Base-by-base conservation (phyloP, 2,113 vertebrate species). In the Donacobius atricapilla region DNA sequence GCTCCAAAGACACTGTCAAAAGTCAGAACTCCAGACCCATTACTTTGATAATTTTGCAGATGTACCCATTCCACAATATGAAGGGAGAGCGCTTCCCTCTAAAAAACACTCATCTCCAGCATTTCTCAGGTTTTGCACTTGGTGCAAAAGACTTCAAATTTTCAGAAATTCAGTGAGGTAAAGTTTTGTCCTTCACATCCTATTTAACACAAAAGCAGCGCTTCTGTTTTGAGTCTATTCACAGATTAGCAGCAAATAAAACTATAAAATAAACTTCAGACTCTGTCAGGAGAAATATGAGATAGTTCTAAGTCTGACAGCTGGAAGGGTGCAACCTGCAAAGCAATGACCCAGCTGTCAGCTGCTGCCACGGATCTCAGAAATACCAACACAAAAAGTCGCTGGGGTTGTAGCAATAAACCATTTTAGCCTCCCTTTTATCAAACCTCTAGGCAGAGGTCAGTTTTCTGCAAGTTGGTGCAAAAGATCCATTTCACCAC, bases 301-400 rank as follows among this genome's bases (percentile, higher is more conserved):
- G 45, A 22, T 2, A 10, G 7, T 39, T 60, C 8, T 5, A 33
- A 28, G 33, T 30, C 24, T n/a, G 28, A 65, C 70, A 83, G 45
- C 23, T 45, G 24, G 21, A 87, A 56, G 23, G 21, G 31, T 19
- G 9, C 42, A 37, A 35, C 70, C 47, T 48, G 21, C 19, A 77
- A 65, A 77, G 33, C 82, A 54, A 19, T 7, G 37, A 77, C 7
- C 35, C 75, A 60, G 4, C 61, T 54, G 54, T 16, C 70, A 73
- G 10, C 23, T 51, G 60, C 60, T 69, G 64, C 40, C 6, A 2
- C 0, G 0, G 14, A 37, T 11, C 54, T 69, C 10, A 9, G 50
- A 60, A 42, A 15, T 7, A 10, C 6, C 1, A 0, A 11, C 65
- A 58, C 48, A 60, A n/a, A 17, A 58, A 69, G 8, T 12, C 69